Conservation (phyloP, 2,113 vertebrate genomes). For the Henicopernis longicauda region DNA sequence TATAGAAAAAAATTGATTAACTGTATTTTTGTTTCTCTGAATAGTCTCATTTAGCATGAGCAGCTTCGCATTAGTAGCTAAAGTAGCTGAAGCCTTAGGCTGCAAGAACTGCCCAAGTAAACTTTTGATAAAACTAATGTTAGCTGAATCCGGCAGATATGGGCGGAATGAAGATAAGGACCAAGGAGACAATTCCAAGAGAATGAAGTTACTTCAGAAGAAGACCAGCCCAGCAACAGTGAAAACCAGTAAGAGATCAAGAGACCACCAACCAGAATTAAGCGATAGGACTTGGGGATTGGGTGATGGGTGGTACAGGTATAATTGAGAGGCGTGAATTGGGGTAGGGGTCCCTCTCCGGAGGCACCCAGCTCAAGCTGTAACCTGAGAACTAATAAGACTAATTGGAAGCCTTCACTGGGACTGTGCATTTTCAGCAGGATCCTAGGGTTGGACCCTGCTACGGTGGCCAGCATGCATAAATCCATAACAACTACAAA, state of each 20-base stretch:
- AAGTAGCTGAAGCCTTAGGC: background rate
- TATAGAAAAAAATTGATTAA: background rate
- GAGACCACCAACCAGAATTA: background rate
- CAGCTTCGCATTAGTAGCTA: background rate
- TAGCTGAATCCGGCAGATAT: background rate
- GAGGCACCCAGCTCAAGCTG: background rate
- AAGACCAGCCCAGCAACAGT: background rate
- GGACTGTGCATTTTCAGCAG: background rate
- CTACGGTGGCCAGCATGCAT: fast-evolving
- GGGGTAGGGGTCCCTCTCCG: background rate
- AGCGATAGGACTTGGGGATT: background rate
- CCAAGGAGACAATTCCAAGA: background rate
- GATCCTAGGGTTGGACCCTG: background rate
- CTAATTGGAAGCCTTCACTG: background rate
- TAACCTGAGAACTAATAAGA: background rate
- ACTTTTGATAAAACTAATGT: background rate
- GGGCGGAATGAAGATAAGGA: background rate
- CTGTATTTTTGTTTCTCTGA: background rate
- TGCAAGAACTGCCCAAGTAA: background rate
- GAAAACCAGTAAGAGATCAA: background rate
- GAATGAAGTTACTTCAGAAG: background rate
- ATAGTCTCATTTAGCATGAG: background rate
- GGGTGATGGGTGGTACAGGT: fast-evolving
- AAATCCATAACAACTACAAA: background rate
- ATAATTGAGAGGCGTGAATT: fast-evolving